These are phyloP conservation scores for Syngnathus typhle DNA, from an alignment of 2,113 vertebrate genomes.

Conservation along the genomic window DNA sequence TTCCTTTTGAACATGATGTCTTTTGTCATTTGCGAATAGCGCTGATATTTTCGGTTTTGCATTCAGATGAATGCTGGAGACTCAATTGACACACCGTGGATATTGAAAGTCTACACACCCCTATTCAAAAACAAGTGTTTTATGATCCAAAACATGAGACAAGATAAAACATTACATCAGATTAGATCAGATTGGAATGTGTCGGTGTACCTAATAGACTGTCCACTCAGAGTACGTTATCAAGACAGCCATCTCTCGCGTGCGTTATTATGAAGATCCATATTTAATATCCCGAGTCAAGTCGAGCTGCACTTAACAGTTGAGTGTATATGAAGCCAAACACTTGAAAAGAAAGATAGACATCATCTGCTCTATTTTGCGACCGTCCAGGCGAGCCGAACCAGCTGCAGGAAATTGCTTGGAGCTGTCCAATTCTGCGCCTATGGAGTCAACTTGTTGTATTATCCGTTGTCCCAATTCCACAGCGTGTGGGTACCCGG, in stretches of 20 bases:
- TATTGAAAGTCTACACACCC: background rate
- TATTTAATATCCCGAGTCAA: slow-evolving; percentile 2
- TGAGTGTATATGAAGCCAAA: slow-evolving; percentile 1
- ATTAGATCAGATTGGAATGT: background rate
- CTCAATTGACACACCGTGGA: background rate
- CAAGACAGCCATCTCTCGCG: background rate
- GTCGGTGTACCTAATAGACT: background rate
- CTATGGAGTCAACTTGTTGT: background rate
- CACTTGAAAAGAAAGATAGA: background rate
- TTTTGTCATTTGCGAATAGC: background rate
- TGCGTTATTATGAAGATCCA: background rate
- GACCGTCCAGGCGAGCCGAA: background rate
- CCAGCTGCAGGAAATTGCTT: background rate
- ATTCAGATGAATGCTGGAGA: background rate
- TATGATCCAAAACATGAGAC: no score
- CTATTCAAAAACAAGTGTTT: no score
- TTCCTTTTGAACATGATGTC: background rate
- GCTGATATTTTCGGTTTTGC: background rate
- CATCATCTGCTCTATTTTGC: background rate
- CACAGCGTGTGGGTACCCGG: background rate
- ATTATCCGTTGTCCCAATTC: background rate
- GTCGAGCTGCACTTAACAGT: background rate
- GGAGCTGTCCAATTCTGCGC: background rate
- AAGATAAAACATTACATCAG: no score
- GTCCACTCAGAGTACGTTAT: background rate